These are phyloP conservation scores for Dipus sagitta DNA, from an alignment of 2,797 vertebrate species.

Conservation along the genomic window DNA sequence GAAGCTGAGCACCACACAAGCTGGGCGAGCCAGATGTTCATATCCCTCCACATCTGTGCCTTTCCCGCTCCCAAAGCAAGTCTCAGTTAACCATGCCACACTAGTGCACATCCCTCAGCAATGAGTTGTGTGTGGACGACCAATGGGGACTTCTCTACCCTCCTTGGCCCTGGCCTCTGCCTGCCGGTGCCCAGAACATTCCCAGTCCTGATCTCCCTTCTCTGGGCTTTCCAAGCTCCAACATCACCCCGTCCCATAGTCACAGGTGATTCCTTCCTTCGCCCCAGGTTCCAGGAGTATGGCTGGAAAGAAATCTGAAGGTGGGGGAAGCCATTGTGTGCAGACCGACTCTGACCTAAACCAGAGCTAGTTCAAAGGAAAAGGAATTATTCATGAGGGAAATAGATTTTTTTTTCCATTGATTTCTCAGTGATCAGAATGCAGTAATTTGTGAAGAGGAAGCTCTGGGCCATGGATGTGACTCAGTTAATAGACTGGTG, in stretches of 20 bases:
- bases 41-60: slow-evolving; percentile 41
- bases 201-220: background rate
- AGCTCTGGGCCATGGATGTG: background rate
- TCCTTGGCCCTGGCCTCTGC: background rate
- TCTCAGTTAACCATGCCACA: background rate
- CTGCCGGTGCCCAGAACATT: background rate
- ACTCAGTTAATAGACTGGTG: background rate
- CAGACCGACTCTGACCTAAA: background rate
- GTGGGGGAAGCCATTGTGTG: too few relatives aligned
- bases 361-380: background rate
- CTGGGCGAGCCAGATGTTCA: slow-evolving; percentile 59
- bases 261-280: background rate
- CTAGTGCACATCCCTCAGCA: fast-evolving
- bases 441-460: background rate
- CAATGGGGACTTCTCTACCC: background rate
- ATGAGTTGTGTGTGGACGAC: background rate
- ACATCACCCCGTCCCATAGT: background rate
- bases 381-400: background rate
- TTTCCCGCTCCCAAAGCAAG: background rate
- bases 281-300: background rate
- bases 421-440: background rate
- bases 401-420: background rate
- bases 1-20: background rate
- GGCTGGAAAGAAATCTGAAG: background rate
- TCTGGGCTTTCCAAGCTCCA: background rate